Evolutionary conservation across 2,113 vertebrate genomes (phyloP), one percentile per base, ranked within the genome.

Genomic region (Neomonachus schauinslandi): DNA sequence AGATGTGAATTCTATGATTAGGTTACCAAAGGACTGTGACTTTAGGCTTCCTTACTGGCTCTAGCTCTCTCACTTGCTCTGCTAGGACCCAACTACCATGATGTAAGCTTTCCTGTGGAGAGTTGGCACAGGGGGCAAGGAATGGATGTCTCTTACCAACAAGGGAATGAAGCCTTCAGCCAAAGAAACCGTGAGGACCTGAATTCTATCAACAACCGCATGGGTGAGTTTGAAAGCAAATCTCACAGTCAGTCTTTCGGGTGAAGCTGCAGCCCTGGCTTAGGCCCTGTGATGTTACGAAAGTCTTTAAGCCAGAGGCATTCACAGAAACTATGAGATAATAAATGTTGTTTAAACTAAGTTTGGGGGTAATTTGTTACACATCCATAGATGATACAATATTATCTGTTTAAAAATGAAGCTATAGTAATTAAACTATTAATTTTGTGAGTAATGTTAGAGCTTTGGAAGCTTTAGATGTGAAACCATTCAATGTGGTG

Each of bases 361-460:
- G 15, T 71, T 53, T 85, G 1, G 33, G 11, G 2, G 1, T 18
- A 81, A 72, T 89, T 85, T 95, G 36, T 83, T 87, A 65, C 31
- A 76, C 0, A 77, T 22, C 19, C 31, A 63, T 86, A 96, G 67
- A 61, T 81, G 77, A 76, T 63, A 36, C 12, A 90, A 36, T 76
- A 33, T 22, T 89, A 84, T 59, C 63, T 76, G 39, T 39, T 55
- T 92, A 80, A 84, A 96, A 92, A 63, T 72, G 39, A 92, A 92
- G 24, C 49, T 76, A 15, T 5, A 22, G 26, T 92, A 79, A 90
- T 91, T 96, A 90, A 61, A n/a, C 72, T 49, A 83, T 36, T 72
- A 61, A 55, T 83, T 96, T 65, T 67, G 3, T 87, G 46, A 82
- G 51, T 91, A 92, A 80, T 26, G 1, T 10, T 77, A 53, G 31